phyloP scores from a whole-genome alignment of 2,113 vertebrate species.

The Barnardius zonarius region DNA sequence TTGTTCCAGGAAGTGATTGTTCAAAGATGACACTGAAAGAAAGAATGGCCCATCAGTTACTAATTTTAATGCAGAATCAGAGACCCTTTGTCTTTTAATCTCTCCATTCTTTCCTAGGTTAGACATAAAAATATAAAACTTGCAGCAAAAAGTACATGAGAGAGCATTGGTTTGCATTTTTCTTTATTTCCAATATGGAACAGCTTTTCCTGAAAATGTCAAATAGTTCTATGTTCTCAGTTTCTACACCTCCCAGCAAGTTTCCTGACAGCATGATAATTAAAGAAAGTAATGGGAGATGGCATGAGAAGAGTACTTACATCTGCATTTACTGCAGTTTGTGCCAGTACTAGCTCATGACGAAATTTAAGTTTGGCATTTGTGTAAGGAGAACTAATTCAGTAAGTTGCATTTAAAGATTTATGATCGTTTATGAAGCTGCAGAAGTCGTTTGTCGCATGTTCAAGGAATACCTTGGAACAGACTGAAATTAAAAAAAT shows the following conservation, averaged over 20 bases:
- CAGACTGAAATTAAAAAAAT: not conserved
- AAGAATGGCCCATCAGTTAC: not conserved
- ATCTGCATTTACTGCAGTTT: not conserved
- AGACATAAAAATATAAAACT: not conserved
- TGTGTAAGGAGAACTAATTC: not conserved
- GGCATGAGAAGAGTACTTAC: not conserved
- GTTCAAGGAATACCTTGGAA: not conserved
- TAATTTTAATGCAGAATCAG: not conserved
- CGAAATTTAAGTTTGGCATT: not conserved
- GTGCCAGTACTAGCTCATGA: not conserved
- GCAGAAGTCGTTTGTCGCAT: not conserved
- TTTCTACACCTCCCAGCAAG: not conserved
- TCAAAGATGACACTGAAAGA: not conserved
- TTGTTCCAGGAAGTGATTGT: not conserved
- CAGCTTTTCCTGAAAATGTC: not conserved
- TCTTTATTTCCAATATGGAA: not conserved
- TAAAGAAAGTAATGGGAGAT: not conserved
- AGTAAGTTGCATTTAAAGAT: not conserved
- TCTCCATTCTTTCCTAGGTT: not conserved
- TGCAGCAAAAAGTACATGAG: not conserved
- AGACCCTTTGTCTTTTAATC: not conserved
- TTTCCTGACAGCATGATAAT: not conserved
- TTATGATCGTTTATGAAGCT: not conserved
- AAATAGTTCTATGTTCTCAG: not conserved
- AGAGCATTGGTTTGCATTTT: not conserved